Base-by-base conservation (phyloP, 1,140 invertebrate genomes). In the Ceratina calcarata region DNA sequence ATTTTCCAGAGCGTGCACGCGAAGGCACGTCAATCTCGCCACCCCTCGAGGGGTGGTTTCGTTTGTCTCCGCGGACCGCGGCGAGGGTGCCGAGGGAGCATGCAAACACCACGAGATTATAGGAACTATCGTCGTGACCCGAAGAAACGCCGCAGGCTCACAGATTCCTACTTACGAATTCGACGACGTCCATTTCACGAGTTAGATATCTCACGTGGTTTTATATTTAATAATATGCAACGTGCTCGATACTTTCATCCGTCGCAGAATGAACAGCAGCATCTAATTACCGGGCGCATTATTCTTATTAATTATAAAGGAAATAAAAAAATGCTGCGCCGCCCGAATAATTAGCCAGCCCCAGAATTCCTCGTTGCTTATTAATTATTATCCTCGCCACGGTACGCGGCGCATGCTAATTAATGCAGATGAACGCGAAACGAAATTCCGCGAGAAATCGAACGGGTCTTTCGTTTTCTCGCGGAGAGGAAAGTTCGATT, bases 31-130 rank as follows among this genome's bases (percentile, higher is more conserved):
- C 58, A 24, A 55, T 18, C n/a, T 75, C 45, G 37, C 55, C 60
- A 68, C 66, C 70, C 77, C 80, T 83, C 57, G 60, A 77, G 84
- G 90, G 86, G 86, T 82, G 80, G 75, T 84, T 86, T 87, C 83
- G 87, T 87, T 90, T 90, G 80, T 85, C 76, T 84, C 57, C 65
- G n/a, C 62, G 22, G 55, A 32, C 27, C 27, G 85, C 64, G 80
- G 58, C 57, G 55, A 64, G 64, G 55, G 77, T 78, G 60, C 67
- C 51, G 60, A 68, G 86, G 81, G 60, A 84, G 86, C 90, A 92
- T 92, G 91, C 91, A 93, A 92, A 92, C 91, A 93, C 88, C 81
- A 84, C 87, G 85, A 92, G 92, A 93, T 92, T 93, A 92, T 92
- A 92, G 88, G 86, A 90, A 89, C 86, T 86, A 86, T 60, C 53